These are phyloP conservation scores for Andrena praecox DNA, from an alignment of 2,888 invertebrate genomes.

Conservation along the genomic window DNA sequence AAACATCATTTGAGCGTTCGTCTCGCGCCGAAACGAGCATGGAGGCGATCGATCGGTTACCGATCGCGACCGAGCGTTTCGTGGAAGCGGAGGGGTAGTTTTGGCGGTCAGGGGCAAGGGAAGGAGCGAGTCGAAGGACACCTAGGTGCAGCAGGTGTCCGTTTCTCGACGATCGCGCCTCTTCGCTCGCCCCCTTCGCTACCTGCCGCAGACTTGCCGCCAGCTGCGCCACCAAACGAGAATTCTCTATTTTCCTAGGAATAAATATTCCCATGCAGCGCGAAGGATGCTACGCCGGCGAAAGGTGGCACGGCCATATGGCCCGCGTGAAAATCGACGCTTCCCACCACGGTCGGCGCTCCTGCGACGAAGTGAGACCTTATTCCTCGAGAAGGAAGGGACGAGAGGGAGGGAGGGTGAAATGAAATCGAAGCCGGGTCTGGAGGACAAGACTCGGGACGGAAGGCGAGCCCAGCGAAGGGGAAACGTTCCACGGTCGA, in stretches of 20 bases:
- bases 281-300: neutral
- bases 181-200: conserved; percentile 52
- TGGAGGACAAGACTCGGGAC: conserved; percentile 36
- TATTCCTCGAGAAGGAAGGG: neutral
- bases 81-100: neutral
- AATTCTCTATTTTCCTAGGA: conserved; percentile 44
- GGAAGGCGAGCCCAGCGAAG: conserved; percentile 1
- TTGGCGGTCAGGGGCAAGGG: no score
- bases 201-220: conserved; percentile 69
- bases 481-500: conserved; percentile 39
- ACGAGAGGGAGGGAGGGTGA: neutral
- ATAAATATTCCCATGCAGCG: conserved; percentile 7
- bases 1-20: neutral
- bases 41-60: neutral
- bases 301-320: conserved; percentile 53
- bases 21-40: neutral
- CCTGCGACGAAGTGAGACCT: conserved; percentile 7
- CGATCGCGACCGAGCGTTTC: neutral
- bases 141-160: conserved; percentile 77
- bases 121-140: conserved; percentile 37
- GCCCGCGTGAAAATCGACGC: conserved; percentile 46
- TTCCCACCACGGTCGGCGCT: conserved; percentile 22
- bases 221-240: conserved; percentile 69
- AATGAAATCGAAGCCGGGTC: conserved; percentile 55
- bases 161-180: conserved; percentile 48